A percentile compares a stretch with the other conserved stretches of the same genome.
Conservation (phyloP, 2,113 vertebrate species). For the Strix aluco region DNA sequence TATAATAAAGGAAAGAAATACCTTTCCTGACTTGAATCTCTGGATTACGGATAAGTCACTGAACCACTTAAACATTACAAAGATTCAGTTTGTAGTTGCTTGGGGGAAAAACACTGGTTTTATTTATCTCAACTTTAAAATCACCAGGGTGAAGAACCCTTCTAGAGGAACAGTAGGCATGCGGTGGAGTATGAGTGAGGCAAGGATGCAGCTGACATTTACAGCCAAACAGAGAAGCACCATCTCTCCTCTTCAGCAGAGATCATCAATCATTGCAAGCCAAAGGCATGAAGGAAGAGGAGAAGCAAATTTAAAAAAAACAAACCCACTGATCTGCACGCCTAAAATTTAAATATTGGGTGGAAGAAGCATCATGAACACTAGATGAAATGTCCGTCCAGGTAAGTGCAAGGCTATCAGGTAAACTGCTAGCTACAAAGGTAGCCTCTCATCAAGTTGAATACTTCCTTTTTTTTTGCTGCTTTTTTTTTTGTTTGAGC, state of each 20-base stretch:
- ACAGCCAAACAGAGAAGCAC: neutral
- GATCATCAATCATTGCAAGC: neutral
- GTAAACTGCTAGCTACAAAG: neutral
- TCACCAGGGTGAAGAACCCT: neutral
- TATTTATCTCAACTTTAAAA: neutral
- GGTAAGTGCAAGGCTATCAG: neutral
- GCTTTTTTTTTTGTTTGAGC: neutral
- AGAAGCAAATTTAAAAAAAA: neutral
- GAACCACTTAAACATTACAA: neutral
- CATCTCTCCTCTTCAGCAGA: neutral
- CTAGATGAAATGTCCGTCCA: neutral
- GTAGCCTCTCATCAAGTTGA: neutral
- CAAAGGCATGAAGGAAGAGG: neutral
- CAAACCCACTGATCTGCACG: neutral
- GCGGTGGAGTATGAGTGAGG: neutral
- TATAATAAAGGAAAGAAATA: neutral
- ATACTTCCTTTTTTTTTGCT: neutral
- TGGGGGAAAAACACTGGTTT: neutral
- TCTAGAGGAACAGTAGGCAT: neutral
- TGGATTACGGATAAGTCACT: neutral
- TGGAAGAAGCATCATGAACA: neutral
- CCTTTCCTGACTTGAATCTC: neutral
- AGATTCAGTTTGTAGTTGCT: neutral
- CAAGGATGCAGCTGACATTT: neutral
- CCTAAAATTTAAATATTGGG: rapidly evolving